A percentile compares a stretch with the other conserved stretches of the same genome.
Evolutionary conservation across 2,888 invertebrate genomes (phyloP).

Genomic region (Drepanosiphum platanoidis): DNA sequence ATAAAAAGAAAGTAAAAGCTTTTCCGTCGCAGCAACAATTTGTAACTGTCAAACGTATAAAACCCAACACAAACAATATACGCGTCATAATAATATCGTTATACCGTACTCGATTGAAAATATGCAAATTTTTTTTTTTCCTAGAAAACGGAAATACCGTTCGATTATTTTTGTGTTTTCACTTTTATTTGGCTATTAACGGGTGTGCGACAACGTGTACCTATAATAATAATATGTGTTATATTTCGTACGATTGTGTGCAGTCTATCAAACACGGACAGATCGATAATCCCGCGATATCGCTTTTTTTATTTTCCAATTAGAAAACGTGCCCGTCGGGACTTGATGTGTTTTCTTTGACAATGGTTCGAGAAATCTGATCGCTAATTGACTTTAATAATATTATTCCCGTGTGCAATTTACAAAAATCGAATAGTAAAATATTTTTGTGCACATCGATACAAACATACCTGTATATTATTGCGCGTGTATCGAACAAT

Average conservation of each 20-base stretch:
- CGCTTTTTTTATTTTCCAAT: conserved; percentile 29
- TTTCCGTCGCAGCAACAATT: no score
- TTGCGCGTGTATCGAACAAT: no score
- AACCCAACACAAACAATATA: no score
- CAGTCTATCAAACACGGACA: no score
- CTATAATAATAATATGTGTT: background rate
- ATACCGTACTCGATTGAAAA: no score
- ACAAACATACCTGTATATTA: background rate
- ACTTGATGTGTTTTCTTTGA: conserved; percentile 19
- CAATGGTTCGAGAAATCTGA: conserved; percentile 50
- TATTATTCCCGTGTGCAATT: conserved; percentile 21
- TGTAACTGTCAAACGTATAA: no score
- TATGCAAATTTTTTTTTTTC: background rate
- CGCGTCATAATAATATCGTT: no score
- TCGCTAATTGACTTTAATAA: conserved; percentile 48
- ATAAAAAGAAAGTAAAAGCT: no score
- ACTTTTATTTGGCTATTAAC: conserved; percentile 41
- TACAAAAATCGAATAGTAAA: conserved; percentile 36
- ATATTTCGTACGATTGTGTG: no score
- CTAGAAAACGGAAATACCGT: conserved; percentile 5
- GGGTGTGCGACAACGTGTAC: background rate
- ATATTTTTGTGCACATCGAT: conserved; percentile 8
- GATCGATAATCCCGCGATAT: conserved; percentile 19
- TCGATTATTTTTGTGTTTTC: conserved; percentile 14
- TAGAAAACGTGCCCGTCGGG: conserved; percentile 18